Percentiles rank a stretch among this genome's conserved stretches.
Evolutionary conservation across 2,888 invertebrate genomes (phyloP).

Genomic region (Watsonalla binaria): DNA sequence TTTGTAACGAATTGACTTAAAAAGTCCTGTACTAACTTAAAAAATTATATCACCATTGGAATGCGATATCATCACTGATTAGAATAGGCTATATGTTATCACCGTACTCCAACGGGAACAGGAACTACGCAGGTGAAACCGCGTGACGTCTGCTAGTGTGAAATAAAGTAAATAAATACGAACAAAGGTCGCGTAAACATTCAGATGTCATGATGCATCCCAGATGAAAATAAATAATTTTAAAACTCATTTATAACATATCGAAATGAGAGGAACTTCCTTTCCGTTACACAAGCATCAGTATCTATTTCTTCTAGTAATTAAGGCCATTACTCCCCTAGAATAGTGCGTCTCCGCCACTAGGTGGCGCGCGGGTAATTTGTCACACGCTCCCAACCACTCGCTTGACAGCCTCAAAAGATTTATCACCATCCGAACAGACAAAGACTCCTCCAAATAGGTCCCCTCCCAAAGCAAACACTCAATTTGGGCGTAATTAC

Average conservation of each 20-base stretch:
- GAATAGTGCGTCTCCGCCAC: constrained; percentile 42
- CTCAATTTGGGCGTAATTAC: constrained; percentile 61
- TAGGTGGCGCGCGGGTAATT: constrained; percentile 62
- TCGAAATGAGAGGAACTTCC: neutral
- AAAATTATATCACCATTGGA: too few species aligned
- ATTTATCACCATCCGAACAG: constrained; percentile 61
- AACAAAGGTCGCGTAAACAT: too few species aligned
- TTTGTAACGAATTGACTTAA: too few species aligned
- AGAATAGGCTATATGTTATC: too few species aligned
- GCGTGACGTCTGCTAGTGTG: too few species aligned
- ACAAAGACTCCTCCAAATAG: constrained; percentile 70
- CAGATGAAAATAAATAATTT: neutral
- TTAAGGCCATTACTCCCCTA: constrained; percentile 29
- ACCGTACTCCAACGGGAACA: too few species aligned
- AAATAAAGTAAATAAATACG: too few species aligned
- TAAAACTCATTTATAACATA: neutral
- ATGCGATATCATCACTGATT: too few species aligned
- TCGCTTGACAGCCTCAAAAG: constrained; percentile 63
- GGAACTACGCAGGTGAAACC: too few species aligned
- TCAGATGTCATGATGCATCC: neutral
- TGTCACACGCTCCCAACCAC: constrained; percentile 64
- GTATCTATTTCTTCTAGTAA: constrained; percentile 9
- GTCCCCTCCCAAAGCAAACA: constrained; percentile 64
- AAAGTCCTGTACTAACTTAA: too few species aligned
- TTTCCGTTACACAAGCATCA: neutral